Conservation (phyloP, 2,113 vertebrate genomes). For the Chelonoidis abingdonii region DNA sequence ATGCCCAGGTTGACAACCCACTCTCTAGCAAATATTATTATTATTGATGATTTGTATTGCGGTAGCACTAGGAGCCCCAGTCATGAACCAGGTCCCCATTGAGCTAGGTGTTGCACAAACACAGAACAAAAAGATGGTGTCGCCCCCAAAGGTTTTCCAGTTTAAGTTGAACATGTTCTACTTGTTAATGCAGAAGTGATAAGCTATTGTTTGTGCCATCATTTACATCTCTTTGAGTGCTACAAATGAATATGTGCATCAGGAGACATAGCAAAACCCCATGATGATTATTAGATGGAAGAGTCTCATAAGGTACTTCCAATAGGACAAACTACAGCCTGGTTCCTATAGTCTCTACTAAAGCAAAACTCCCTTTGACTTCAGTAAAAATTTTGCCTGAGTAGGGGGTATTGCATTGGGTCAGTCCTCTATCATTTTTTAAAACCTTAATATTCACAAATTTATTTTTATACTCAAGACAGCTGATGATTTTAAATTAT, state of each 20-base stretch:
- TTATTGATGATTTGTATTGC: constrained; percentile 36
- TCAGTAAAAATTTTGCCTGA: background rate
- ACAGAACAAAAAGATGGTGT: background rate
- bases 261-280: background rate
- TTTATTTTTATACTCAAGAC: background rate
- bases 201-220: background rate
- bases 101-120: background rate
- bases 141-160: background rate
- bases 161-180: fast-evolving
- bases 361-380: background rate
- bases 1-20: background rate
- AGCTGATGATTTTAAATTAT: background rate
- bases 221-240: background rate
- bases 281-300: background rate
- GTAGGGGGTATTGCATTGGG: fast-evolving
- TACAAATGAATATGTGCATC: background rate
- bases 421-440: background rate
- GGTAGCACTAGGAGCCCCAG: background rate
- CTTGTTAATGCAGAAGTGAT: background rate
- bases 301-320: background rate
- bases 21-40: constrained; percentile 10
- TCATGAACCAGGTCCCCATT: background rate
- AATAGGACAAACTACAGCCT: background rate
- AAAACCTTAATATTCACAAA: background rate
- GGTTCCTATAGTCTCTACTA: background rate